Evolutionary conservation across 1,140 invertebrate genomes (phyloP).

Genomic region (Lepidurus packardi): DNA sequence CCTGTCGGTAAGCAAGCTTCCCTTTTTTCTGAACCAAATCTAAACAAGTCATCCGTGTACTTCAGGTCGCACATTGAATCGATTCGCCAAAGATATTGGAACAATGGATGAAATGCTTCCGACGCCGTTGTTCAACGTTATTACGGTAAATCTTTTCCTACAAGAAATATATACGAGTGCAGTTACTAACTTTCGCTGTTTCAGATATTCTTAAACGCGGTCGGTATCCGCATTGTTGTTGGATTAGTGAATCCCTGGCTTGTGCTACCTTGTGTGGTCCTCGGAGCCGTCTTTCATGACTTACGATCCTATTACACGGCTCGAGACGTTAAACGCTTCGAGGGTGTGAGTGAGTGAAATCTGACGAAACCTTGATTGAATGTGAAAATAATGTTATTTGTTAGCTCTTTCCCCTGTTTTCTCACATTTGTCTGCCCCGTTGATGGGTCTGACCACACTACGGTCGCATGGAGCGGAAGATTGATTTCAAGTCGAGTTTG

Average conservation of each 20-base stretch:
- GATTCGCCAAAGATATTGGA: conserved; percentile 69
- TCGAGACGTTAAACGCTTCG: conserved; percentile 76
- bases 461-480: conserved; percentile 48
- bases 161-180: too few species aligned
- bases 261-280: conserved; percentile 59
- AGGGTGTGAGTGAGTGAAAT: conserved; percentile 56
- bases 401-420: conserved; percentile 55
- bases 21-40: too few species aligned
- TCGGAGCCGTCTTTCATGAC: conserved; percentile 64
- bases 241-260: conserved; percentile 68
- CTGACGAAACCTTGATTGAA: not conserved
- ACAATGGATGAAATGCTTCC: too few species aligned
- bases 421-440: conserved; percentile 51
- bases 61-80: conserved; percentile 58
- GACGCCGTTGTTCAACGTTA: too few species aligned
- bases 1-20: conserved; percentile 56
- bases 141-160: too few species aligned
- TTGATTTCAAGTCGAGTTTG: conserved; percentile 47
- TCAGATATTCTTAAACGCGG: conserved; percentile 62
- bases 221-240: conserved; percentile 69
- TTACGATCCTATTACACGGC: conserved; percentile 74
- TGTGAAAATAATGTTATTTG: conserved; percentile 21
- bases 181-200: conserved; percentile 37
- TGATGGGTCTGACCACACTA: conserved; percentile 53
- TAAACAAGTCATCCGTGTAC: too few species aligned